Evolutionary conservation across 2,797 vertebrate species (phyloP), one percentile per base, ranked within the genome.

Genomic region (Chanos chanos): DNA sequence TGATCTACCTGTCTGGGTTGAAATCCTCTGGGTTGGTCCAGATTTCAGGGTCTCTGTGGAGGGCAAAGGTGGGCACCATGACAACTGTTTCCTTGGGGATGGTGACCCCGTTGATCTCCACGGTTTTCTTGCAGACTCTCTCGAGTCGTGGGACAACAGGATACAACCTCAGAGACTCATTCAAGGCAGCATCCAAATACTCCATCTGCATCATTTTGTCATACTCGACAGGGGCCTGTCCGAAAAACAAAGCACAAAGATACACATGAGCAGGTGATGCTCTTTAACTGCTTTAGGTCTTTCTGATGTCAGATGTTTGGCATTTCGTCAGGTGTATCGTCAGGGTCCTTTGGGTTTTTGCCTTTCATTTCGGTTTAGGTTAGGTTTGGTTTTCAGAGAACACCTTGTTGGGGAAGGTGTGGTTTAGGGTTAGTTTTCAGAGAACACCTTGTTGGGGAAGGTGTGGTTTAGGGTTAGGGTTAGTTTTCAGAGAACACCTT

Each of bases 21-120:
- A 89, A 90, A 53, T 77, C 79, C 0, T 90, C 82, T 0, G 89
- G 90, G 10, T 92, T 85, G 0, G 82, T 68, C 89, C 91, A 90
- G 49, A 79, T 18, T 0, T 76, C 68, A 0, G 81, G 84, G 61
- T 89, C 63, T 0, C 52, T 67, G 57, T 92, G 92, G 10, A 91
- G 24, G n/a, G 64, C 47, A 0, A 64, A 88, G 0, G 43, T 49
- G 15, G 91, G 91, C 27, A 91, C 69, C n/a, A 81, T 0, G 1
- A 87, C 25, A 1, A 81, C 57, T 4, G 44, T 76, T 7, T 61
- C 85, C 71, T 89, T 72, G 3, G 87, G 87, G 53, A 93, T 85
- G 2, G 79, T 68, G 21, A 91, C 13, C 0, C 84, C 83, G 0
- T 59, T 82, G 43, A 89, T 72, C 71, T 92, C 89, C 49, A 90